Base-by-base conservation (phyloP, 2,113 vertebrate species). In the Epinephelus fuscoguttatus region DNA sequence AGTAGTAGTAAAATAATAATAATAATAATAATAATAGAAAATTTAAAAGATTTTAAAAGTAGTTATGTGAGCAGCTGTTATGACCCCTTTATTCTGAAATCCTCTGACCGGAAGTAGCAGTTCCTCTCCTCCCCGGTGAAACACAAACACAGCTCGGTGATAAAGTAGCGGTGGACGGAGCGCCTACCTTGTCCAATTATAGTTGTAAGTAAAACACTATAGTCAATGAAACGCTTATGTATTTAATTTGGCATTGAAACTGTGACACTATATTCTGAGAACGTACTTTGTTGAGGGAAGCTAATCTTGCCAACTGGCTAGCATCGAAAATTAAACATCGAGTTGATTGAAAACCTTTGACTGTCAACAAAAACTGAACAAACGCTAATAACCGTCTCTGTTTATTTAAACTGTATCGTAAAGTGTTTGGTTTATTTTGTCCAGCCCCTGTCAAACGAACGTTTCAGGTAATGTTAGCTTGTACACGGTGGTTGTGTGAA, bases 71-170 rank as follows among this genome's bases (percentile, higher is more conserved):
- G 33, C 33, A 37, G 33, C 33, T 12, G 3, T 45, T 45, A 2
- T 45, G 53, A 1, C 12, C 4, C 25, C 42, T 76, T 83, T 82
- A 83, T 77, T 83, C 8, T 77, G 73, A 77, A 83, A 71, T 9
- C 14, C 27, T 57, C 2, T 0, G 1, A 57, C 30, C 52, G 53
- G 74, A 77, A 6, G 52, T 42, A 21, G 10, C 2, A 6, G 11
- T 11, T 23, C 61, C 17, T 19, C 2, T 55, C 37, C 13, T 40
- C 27, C 9, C 23, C 12, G 42, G 33, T 19, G 55, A 75, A 70
- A 17, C 23, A 64, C 25, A 25, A 64, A 27, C 40, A 42, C 40
- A 42, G 14, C 6, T 27, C 17, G n/a, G 37, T 0, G 55, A 2
- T 1, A 1, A 52, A 59, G 30, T 40, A 1, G n/a, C 21, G 4